Percentiles rank a stretch among this genome's conserved stretches.
Evolutionary conservation across 2,888 invertebrate species (phyloP).

Genomic region (Polietes domitor): DNA sequence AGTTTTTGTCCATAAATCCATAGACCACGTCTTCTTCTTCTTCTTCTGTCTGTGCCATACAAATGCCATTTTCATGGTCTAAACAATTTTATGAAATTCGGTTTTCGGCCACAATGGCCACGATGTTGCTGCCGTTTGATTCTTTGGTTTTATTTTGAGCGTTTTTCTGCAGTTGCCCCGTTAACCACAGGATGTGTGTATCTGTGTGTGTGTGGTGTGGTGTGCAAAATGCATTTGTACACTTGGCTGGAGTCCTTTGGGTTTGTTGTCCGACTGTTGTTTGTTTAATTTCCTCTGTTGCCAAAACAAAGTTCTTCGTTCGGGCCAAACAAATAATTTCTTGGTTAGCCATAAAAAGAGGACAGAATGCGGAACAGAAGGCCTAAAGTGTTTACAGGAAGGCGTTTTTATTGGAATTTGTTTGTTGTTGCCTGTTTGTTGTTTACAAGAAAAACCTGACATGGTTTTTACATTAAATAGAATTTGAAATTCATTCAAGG

Average conservation of each 20-base stretch:
- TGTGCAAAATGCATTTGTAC: conserved; percentile 61
- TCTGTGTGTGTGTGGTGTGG: neutral
- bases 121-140: neutral
- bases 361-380: neutral
- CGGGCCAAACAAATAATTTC: conserved; percentile 27
- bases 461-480: conserved; percentile 17
- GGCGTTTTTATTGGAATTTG: conserved; percentile 54
- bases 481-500: conserved; percentile 22
- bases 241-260: conserved; percentile 47
- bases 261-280: neutral
- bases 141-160: neutral
- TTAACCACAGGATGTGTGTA: conserved; percentile 15
- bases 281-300: conserved; percentile 37
- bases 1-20: conserved; percentile 1
- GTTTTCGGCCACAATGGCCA: neutral
- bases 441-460: neutral
- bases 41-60: neutral
- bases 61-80: neutral
- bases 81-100: neutral
- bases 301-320: conserved; percentile 6
- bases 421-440: conserved; percentile 4
- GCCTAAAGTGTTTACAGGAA: conserved; percentile 37
- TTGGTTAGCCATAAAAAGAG: conserved; percentile 27
- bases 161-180: neutral
- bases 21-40: no score